Evolutionary conservation across 2,113 vertebrate species (phyloP).

Genomic region (Hypomesus transpacificus): DNA sequence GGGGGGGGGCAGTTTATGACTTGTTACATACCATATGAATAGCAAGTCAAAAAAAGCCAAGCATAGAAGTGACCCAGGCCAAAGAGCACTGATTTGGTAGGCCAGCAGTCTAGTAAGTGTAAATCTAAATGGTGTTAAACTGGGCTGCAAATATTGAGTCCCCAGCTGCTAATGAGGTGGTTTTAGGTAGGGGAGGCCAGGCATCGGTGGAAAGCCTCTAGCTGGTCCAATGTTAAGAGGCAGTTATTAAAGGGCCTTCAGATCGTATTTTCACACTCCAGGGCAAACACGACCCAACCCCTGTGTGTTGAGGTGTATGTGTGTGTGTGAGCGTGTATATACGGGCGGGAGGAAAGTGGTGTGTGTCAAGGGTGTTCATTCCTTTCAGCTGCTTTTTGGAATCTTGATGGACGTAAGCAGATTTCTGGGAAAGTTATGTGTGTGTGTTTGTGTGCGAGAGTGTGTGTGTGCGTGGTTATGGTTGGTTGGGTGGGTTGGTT

Average conservation of each 20-base stretch:
- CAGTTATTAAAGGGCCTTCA: constrained; percentile 67
- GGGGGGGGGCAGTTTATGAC: constrained; percentile 26
- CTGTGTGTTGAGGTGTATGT: background rate
- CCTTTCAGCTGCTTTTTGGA: constrained; percentile 74
- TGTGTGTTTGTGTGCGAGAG: constrained; percentile 30
- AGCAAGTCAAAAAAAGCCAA: constrained; percentile 33
- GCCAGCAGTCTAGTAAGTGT: constrained; percentile 53
- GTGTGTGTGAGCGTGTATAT: constrained; percentile 14
- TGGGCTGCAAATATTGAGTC: constrained; percentile 66
- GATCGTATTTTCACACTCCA: constrained; percentile 81
- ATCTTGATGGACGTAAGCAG: constrained; percentile 72
- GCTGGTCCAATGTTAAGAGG: constrained; percentile 71
- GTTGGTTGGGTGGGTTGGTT: background rate
- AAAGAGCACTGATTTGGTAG: constrained; percentile 13
- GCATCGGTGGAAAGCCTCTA: constrained; percentile 69
- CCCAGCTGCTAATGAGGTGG: constrained; percentile 73
- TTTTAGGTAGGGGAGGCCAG: constrained; percentile 65
- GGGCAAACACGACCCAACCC: constrained; percentile 69
- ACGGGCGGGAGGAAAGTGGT: constrained; percentile 9
- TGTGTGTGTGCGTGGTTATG: constrained; percentile 11
- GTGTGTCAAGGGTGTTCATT: constrained; percentile 41
- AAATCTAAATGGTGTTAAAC: constrained; percentile 69
- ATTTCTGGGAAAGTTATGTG: constrained; percentile 72
- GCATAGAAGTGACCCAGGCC: constrained; percentile 29
- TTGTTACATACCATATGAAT: constrained; percentile 45